A percentile compares a stretch with the other conserved stretches of the same genome.
These are phyloP conservation scores for Deilephila porcellus DNA, from an alignment of 2,888 invertebrate species.

Conservation along the genomic window DNA sequence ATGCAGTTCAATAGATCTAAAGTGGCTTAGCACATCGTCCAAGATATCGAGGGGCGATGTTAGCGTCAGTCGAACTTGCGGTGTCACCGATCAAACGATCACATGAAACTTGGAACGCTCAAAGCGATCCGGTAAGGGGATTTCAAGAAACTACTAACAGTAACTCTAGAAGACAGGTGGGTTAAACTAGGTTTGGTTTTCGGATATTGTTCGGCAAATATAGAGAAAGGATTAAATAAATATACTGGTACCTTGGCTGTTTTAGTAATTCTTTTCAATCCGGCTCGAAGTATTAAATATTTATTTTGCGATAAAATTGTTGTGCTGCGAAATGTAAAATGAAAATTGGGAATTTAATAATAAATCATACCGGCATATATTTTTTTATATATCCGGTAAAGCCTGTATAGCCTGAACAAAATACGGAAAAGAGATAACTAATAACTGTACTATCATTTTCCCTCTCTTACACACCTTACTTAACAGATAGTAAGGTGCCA, in stretches of 20 bases:
- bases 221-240: neutral
- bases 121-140: neutral
- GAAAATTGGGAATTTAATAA: no score
- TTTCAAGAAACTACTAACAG: neutral
- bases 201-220: neutral
- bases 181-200: neutral
- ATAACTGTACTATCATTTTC: neutral
- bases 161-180: neutral
- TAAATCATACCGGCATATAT: no score
- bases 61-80: neutral
- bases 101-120: constrained; percentile 3
- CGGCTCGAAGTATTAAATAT: no score
- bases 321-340: no score
- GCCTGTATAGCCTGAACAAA: neutral
- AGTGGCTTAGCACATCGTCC: neutral
- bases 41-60: neutral
- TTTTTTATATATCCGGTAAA: neutral
- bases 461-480: neutral
- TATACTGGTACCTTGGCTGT: no score
- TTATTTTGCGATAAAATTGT: no score
- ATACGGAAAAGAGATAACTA: neutral
- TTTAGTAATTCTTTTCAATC: no score
- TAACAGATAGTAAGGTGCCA: no score
- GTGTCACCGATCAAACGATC: constrained; percentile 2
- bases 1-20: neutral